phyloP scores from a whole-genome alignment of 2,113 vertebrate genomes.

The Channa maculata region DNA sequence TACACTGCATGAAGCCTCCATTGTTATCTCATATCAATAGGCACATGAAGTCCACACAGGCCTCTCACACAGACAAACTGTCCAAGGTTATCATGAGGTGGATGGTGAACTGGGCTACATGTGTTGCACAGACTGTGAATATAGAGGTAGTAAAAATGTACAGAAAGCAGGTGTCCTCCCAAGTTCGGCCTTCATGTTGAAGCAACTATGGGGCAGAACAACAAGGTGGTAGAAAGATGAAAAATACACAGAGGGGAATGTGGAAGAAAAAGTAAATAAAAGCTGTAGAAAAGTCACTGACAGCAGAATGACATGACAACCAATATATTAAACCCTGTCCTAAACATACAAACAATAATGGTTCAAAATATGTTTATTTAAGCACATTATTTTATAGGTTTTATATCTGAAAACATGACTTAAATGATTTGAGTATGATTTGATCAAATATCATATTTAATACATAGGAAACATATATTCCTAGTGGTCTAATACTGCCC shows the following conservation, averaged over 20 bases:
- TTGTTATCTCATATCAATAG: too few species aligned
- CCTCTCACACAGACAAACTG: not conserved
- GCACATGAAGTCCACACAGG: not conserved
- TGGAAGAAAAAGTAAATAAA: not conserved
- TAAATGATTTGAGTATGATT: too few species aligned
- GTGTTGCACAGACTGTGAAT: conserved; percentile 53
- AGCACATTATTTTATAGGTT: too few species aligned
- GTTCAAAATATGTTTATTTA: too few species aligned
- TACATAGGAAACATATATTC: not conserved
- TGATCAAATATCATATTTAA: too few species aligned
- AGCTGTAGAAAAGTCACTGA: not conserved
- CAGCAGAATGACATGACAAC: too few species aligned
- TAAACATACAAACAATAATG: too few species aligned
- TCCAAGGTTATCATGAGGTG: conserved; percentile 9
- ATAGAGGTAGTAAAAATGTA: conserved; percentile 53
- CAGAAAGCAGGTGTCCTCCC: conserved; percentile 39
- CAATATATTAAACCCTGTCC: too few species aligned
- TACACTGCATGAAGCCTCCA: not conserved
- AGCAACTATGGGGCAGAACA: not conserved
- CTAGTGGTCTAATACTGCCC: conserved; percentile 39
- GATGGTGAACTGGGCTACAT: conserved; percentile 37
- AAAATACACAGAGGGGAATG: not conserved
- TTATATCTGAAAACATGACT: too few species aligned
- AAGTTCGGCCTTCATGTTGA: conserved; percentile 3
- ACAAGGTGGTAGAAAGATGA: not conserved